Percentiles rank a stretch among this genome's conserved stretches.
Conservation (phyloP, 2,113 vertebrate genomes). For the Rhineura floridana region DNA sequence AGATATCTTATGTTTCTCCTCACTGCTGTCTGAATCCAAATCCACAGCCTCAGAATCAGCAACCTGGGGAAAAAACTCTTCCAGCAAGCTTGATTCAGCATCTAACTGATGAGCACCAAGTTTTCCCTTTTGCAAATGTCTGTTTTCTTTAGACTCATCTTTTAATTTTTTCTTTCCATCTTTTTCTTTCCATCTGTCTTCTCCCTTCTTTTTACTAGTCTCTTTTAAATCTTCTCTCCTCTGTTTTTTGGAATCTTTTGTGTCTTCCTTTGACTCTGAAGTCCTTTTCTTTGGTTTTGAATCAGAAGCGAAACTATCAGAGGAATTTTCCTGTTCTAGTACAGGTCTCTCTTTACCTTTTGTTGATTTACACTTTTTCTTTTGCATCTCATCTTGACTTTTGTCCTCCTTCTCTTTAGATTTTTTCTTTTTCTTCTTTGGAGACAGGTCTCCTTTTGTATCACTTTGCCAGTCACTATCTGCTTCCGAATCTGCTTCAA, state of each 20-base stretch:
- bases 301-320: constrained; percentile 70
- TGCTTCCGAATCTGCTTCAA: constrained; percentile 84
- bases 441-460: constrained; percentile 77
- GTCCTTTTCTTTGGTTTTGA: constrained; percentile 79
- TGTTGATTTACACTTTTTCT: constrained; percentile 82
- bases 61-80: constrained; percentile 43
- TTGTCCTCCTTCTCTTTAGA: constrained; percentile 71
- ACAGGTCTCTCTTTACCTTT: constrained; percentile 86
- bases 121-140: constrained; percentile 69
- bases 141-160: constrained; percentile 79
- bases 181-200: too few relatives aligned
- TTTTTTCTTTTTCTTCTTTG: constrained; percentile 87
- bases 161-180: constrained; percentile 79
- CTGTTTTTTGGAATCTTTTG: constrained; percentile 85
- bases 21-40: constrained; percentile 57
- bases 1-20: constrained; percentile 45
- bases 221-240: constrained; percentile 89
- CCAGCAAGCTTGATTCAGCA: constrained; percentile 44
- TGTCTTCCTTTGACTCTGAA: constrained; percentile 82
- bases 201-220: constrained; percentile 79
- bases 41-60: constrained; percentile 56
- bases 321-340: constrained; percentile 74
- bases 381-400: constrained; percentile 69
- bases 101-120: constrained; percentile 54
- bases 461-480: constrained; percentile 85